Percentiles rank a stretch among this genome's conserved stretches.
These are phyloP conservation scores for Bolborhynchus lineola DNA, from an alignment of 2,113 vertebrate species.

Conservation along the genomic window DNA sequence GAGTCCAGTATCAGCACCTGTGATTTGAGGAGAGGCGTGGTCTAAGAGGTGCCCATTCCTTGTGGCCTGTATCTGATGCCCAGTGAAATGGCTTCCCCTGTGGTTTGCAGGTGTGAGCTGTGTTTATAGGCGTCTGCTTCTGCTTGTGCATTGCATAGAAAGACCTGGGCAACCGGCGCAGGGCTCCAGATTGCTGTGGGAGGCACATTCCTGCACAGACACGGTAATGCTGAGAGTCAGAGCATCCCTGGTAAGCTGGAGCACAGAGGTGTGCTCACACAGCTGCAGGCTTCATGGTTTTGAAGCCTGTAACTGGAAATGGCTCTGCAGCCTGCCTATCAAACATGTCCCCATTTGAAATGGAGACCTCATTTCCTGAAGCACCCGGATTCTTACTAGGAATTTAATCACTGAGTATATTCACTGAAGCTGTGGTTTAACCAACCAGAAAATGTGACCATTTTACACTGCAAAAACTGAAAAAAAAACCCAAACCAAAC, in stretches of 20 bases:
- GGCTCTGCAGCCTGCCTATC: neutral
- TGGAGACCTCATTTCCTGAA: neutral
- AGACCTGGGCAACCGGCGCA: fast-evolving
- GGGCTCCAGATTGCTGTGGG: neutral
- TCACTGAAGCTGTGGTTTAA: neutral
- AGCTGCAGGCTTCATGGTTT: neutral
- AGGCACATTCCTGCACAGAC: neutral
- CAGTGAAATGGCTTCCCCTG: neutral
- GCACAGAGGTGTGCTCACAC: neutral
- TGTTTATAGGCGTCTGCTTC: neutral
- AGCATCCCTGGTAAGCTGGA: neutral
- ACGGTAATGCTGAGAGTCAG: neutral
- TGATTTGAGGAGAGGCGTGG: neutral
- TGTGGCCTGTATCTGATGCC: neutral
- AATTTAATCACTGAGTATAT: neutral
- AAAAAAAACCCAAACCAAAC: neutral
- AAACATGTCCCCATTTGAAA: neutral
- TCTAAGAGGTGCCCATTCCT: neutral
- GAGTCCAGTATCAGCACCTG: neutral
- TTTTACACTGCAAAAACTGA: neutral
- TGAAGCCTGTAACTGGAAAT: fast-evolving
- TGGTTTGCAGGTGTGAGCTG: neutral
- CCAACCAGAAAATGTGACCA: neutral
- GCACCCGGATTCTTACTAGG: neutral
- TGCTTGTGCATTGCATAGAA: neutral